Evolutionary conservation across 1,140 invertebrate species (phyloP), one percentile per base, ranked within the genome.

Genomic region (Cotesia glomerata): DNA sequence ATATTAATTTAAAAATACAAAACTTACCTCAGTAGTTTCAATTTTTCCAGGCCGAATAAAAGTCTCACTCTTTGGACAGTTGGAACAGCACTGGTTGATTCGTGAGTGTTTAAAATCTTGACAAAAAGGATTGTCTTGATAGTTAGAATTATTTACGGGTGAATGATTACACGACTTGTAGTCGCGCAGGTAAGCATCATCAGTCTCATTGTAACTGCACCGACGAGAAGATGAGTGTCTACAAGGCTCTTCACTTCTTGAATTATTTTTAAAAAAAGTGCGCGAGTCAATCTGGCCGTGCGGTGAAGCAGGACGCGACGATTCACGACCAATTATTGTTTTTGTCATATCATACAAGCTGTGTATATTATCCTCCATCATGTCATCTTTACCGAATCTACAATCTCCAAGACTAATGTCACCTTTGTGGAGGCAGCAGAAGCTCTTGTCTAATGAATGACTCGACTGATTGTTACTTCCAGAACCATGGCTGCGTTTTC

Each of bases 371-470:
- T 64, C 62, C 5, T 13, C 26, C 9, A n/a, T 45, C 11, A 35
- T 18, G 13, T 18, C 39, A 18, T 64, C 51, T 18, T 39, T 67
- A 9, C 18, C 11, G 32, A 39, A 67, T 13, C 34, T 69, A 51
- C 73, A 79, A 34, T 71, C 73, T 35, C 65, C 70, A 18, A 75
- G 74, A 35, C 75, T 73, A 1, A 65, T 26, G 5, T 74, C 69
- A 4, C 36, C 5, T 61, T 71, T 65, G 8, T 71, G 75, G 34
- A 69, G 36, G 35, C 76, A 80, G 71, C 76, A 80, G 58, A 71
- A 77, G 74, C 56, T 70, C 66, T 82, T 78, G 36, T 74, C 71
- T 71, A 71, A 73, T 3, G 68, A 64, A 72, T 58, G 71, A 7
- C 14, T 67, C 16, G 13, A 14, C 8, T 32, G 32, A 14, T 45